Conservation (phyloP, 2,113 vertebrate species). For the Bubalus kerabau region DNA sequence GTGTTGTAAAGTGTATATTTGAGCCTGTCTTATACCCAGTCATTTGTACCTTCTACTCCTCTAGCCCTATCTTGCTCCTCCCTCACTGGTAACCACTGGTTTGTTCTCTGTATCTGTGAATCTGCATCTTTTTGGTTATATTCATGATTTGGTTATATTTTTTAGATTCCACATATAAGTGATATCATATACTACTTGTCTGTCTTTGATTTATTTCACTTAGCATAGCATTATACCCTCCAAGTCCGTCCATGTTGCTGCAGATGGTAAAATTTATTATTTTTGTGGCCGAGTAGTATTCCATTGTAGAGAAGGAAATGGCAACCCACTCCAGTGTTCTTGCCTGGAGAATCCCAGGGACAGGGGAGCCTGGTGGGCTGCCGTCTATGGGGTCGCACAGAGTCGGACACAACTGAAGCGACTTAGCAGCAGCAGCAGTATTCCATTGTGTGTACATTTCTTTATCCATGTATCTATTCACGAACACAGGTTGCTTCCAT, state of each 20-base stretch:
- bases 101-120: neutral
- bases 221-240: neutral
- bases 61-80: neutral
- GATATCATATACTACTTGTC: neutral
- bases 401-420: neutral
- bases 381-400: neutral
- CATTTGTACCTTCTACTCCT: neutral
- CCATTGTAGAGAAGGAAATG: neutral
- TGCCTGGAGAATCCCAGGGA: no score
- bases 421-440: no score
- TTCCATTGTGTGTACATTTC: neutral
- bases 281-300: neutral
- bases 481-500: neutral
- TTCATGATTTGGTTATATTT: neutral
- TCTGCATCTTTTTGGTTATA: neutral
- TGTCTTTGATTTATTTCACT: neutral
- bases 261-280: neutral
- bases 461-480: neutral
- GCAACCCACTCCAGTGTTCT: no score
- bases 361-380: neutral
- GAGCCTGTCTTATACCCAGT: neutral
- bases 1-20: neutral
- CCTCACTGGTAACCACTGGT: neutral
- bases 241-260: neutral
- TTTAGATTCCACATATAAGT: neutral